Conservation (phyloP, 2,888 invertebrate genomes). For the Sarcophaga variegata region DNA sequence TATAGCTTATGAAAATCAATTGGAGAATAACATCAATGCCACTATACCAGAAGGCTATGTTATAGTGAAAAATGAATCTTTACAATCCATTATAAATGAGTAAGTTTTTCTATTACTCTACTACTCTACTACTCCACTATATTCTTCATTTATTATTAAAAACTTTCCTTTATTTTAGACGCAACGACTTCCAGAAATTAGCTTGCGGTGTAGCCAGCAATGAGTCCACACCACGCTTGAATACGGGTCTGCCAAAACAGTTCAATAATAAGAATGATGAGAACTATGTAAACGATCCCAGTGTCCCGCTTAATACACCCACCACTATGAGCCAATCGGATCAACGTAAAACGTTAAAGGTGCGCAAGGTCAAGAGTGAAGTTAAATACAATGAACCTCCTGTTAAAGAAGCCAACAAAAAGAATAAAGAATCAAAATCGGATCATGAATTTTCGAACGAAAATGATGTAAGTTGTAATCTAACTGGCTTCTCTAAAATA, state of each 20-base stretch:
- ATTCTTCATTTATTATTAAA: neutral
- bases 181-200: constrained; percentile 73
- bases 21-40: constrained; percentile 67
- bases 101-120: constrained; percentile 67
- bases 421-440: constrained; percentile 78
- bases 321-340: constrained; percentile 42
- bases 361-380: constrained; percentile 80
- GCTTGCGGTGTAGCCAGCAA: constrained; percentile 72
- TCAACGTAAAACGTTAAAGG: constrained; percentile 73
- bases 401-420: constrained; percentile 71
- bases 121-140: neutral
- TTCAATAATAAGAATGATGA: constrained; percentile 33
- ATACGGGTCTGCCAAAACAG: constrained; percentile 49
- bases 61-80: constrained; percentile 74
- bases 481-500: constrained; percentile 58
- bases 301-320: constrained; percentile 41
- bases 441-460: constrained; percentile 79
- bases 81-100: constrained; percentile 77
- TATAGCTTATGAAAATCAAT: constrained; percentile 80
- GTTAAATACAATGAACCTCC: constrained; percentile 76
- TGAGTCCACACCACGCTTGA: constrained; percentile 73
- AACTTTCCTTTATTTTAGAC: constrained; percentile 59
- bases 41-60: constrained; percentile 76
- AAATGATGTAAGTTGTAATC: constrained; percentile 74
- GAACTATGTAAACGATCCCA: neutral